Percentiles rank a stretch among this genome's conserved stretches.
These are phyloP conservation scores for Apis florea DNA, from an alignment of 1,140 invertebrate species.

Conservation along the genomic window DNA sequence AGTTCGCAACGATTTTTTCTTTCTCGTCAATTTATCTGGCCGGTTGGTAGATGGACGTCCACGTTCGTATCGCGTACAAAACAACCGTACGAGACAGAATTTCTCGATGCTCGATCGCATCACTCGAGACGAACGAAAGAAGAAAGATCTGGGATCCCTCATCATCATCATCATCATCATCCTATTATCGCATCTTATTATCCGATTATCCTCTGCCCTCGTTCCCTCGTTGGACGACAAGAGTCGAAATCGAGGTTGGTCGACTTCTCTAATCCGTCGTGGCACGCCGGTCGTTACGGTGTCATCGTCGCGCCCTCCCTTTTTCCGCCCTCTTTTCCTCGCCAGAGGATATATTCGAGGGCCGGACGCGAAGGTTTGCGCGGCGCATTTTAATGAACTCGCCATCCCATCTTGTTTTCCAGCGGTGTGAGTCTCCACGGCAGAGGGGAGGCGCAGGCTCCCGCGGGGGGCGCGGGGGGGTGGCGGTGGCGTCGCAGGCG, in stretches of 20 bases:
- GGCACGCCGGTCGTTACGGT: conserved; percentile 12
- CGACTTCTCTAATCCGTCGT: conserved; percentile 43
- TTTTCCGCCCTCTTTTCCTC: background rate
- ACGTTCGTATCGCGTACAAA: too few species aligned
- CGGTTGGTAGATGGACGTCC: too few species aligned
- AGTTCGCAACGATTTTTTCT: too few species aligned
- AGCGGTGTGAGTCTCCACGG: conserved; percentile 59
- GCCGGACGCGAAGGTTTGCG: conserved; percentile 55
- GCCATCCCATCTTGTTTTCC: conserved; percentile 68
- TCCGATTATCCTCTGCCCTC: conserved; percentile 16
- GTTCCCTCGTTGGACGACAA: background rate
- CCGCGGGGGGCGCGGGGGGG: conserved; percentile 26
- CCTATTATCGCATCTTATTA: background rate
- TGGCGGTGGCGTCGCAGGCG: conserved; percentile 39
- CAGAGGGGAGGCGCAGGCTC: conserved; percentile 30
- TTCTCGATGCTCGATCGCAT: too few species aligned
- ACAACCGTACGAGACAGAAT: too few species aligned
- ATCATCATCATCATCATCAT: background rate
- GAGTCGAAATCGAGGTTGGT: background rate
- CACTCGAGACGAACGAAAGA: too few species aligned
- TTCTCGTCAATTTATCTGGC: too few species aligned
- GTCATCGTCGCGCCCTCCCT: background rate
- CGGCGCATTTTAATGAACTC: conserved; percentile 70
- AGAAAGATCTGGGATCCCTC: too few species aligned
- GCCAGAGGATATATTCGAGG: conserved; percentile 40